Conservation (phyloP, 2,113 vertebrate genomes). For the Chelonoidis abingdonii region DNA sequence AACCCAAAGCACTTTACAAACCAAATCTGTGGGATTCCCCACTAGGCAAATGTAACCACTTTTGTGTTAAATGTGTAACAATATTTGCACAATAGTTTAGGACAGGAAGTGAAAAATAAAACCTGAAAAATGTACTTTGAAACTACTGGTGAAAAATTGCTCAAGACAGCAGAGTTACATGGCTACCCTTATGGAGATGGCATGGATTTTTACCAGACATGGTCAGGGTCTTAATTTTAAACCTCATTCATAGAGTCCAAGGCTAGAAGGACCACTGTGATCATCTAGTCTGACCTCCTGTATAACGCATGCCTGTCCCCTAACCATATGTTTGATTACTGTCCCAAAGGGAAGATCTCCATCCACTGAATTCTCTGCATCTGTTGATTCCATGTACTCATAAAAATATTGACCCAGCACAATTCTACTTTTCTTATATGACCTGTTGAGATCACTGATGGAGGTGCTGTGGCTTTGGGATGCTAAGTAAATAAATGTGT, state of each 20-base stretch:
- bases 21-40: not conserved
- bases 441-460: not conserved
- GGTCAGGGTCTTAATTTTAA: too few relatives aligned
- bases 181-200: not conserved
- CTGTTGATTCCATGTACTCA: constrained; percentile 48
- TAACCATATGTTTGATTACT: not conserved
- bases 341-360: constrained; percentile 19
- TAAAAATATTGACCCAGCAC: constrained; percentile 37
- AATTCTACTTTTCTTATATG: constrained; percentile 29
- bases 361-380: not conserved
- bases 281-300: not conserved
- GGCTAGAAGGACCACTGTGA: too few relatives aligned
- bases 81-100: not conserved
- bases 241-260: too few relatives aligned
- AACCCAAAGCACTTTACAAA: not conserved
- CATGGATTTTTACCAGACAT: not conserved
- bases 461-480: not conserved
- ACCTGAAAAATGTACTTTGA: not conserved
- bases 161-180: not conserved
- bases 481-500: not conserved
- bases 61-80: not conserved
- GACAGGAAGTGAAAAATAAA: not conserved
- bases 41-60: not conserved
- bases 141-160: not conserved
- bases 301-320: not conserved